Evolutionary conservation across 92 coral and sea anemone genomes (phyloP), one percentile per base, ranked within the genome.

Genomic region (Scolanthus callimorphus): DNA sequence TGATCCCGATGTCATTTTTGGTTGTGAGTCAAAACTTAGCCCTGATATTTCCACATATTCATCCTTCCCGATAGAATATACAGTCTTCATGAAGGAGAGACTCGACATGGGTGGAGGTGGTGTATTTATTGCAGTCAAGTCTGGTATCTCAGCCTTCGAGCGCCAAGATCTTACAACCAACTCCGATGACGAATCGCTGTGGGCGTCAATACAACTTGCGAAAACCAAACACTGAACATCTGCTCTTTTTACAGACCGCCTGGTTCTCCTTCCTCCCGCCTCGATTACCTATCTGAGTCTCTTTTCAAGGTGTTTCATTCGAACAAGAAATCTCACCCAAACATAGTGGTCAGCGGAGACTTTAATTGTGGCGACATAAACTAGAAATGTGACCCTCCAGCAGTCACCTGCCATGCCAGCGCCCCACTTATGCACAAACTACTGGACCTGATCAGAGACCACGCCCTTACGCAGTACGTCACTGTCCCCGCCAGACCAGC

Each of bases 11-110:
- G 52, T 76, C 27, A 69, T 76, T 38, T 69, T 68, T 52, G 82
- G 76, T 21, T 76, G 83, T 59, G 83, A 69, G 52, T 76, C 71
- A 9, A 76, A 76, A 58, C 77, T 76, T n/a, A 51, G 55, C 20
- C 76, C 56, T 59, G 83, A 68, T 0, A 56, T 25, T 39, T 69
- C 83, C 27, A 59, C 76, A 69, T 62, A 53, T 39, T 61, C 77
- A 8, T 52, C 63, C 25, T 77, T 77, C 46, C 78, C 84, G 24
- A 13, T 57, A 25, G 51, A 25, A 20, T 69, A 61, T 44, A 78
- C 73, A 17, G 73, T 70, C 17, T 78, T 39, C 39, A 31, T 77
- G 34, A 78, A 78, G 17, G 78, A 69, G 19, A 60, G 78, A 28
- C 24, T 20, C 26, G 49, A 41, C 50, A 17, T 52, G 21, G 68